Conservation (phyloP, 2,113 vertebrate species). For the Telmatochromis bifrenatus region DNA sequence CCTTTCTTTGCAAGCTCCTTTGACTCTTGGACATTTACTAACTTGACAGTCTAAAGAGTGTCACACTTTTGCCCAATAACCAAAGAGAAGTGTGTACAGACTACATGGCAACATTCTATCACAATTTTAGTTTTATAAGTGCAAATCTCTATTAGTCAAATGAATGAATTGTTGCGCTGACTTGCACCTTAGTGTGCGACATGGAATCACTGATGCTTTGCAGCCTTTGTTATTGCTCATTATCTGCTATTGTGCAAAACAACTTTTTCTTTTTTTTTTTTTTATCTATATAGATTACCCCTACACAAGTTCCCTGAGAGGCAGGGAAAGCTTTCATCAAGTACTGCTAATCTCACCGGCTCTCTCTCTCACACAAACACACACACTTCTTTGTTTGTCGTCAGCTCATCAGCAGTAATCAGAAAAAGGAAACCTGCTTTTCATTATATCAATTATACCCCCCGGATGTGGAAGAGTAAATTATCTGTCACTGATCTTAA, state of each 20-base stretch:
- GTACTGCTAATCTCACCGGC: neutral
- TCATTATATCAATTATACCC: neutral
- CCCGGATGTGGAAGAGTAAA: neutral
- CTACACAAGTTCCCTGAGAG: neutral
- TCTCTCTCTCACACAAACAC: neutral
- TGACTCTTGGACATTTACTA: neutral
- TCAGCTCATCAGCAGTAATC: neutral
- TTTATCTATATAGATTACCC: neutral
- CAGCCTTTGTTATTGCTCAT: neutral
- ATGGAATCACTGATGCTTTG: neutral
- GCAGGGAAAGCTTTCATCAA: neutral
- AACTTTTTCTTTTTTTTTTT: neutral
- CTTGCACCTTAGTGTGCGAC: neutral
- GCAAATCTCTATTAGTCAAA: neutral
- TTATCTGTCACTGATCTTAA: neutral
- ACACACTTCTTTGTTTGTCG: neutral
- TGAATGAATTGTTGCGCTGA: neutral
- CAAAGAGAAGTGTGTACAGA: neutral
- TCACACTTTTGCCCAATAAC: neutral
- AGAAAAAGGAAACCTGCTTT: neutral
- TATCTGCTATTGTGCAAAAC: neutral
- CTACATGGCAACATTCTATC: neutral
- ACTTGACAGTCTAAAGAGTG: neutral
- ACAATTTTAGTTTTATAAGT: neutral
- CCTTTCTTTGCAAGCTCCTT: rapidly evolving